Conservation (phyloP, 2,113 vertebrate species). For the Gadus macrocephalus region DNA sequence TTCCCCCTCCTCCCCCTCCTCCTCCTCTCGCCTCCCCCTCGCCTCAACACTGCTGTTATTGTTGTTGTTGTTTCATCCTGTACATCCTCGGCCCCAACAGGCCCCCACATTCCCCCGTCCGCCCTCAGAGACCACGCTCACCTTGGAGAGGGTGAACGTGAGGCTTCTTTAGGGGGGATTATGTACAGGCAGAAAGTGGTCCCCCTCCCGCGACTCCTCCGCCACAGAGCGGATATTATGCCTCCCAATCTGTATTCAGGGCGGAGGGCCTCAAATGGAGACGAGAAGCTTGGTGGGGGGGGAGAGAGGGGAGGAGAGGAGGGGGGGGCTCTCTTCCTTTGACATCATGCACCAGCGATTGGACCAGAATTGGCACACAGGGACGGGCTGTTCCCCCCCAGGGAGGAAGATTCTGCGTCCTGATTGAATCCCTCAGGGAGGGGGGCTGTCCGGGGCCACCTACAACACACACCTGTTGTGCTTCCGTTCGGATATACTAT, state of each 20-base stretch:
- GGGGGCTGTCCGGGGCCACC: constrained; percentile 30
- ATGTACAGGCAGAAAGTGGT: constrained; percentile 43
- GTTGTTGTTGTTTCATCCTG: too few relatives aligned
- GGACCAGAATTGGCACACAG: constrained; percentile 69
- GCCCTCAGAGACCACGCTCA: constrained; percentile 35
- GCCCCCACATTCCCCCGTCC: constrained; percentile 35
- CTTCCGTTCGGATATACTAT: constrained; percentile 1
- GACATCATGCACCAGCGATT: constrained; percentile 69
- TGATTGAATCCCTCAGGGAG: constrained; percentile 50
- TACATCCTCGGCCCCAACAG: too few relatives aligned
- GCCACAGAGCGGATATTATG: constrained; percentile 41
- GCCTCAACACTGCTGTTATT: too few relatives aligned
- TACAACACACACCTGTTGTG: constrained; percentile 25
- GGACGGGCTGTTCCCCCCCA: constrained; percentile 53
- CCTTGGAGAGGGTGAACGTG: constrained; percentile 36
- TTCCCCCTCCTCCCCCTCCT: constrained; percentile 22
- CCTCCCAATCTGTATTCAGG: constrained; percentile 70
- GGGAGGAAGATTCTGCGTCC: constrained; percentile 61
- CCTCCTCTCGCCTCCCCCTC: background rate
- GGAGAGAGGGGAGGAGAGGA: constrained; percentile 29
- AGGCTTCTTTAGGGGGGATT: constrained; percentile 14
- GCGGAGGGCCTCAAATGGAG: constrained; percentile 55
- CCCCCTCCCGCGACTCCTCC: constrained; percentile 18
- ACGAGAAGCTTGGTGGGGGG: background rate
- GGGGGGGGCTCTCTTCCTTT: constrained; percentile 59